These are phyloP conservation scores for Dendroctonus ponderosae DNA, from an alignment of 1,140 invertebrate species.

Conservation along the genomic window DNA sequence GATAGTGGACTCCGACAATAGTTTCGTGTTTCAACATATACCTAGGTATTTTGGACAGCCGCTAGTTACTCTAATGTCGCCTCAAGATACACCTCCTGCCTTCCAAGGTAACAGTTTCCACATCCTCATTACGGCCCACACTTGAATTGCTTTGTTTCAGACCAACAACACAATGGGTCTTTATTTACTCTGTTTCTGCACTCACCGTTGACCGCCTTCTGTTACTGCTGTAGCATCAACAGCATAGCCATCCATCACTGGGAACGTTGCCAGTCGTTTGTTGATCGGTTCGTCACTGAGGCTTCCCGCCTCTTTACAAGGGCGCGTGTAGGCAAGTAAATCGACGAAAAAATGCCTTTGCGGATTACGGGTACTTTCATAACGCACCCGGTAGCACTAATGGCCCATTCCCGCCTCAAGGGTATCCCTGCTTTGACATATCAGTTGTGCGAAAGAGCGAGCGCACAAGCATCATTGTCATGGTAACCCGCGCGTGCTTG, in stretches of 20 bases:
- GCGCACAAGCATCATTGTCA: too few relatives aligned
- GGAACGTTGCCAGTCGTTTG: slow-evolving; percentile 85
- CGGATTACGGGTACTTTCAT: too few relatives aligned
- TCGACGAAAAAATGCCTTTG: neutral
- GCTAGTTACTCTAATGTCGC: slow-evolving; percentile 91
- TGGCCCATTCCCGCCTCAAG: too few relatives aligned
- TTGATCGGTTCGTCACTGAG: slow-evolving; percentile 89
- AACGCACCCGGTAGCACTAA: too few relatives aligned
- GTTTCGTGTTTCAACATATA: slow-evolving; percentile 90
- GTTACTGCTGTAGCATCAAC: slow-evolving; percentile 86
- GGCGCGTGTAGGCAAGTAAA: slow-evolving; percentile 75
- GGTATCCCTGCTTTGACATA: too few relatives aligned
- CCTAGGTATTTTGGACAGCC: slow-evolving; percentile 92
- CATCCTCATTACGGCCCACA: neutral
- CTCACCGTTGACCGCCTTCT: slow-evolving; percentile 89
- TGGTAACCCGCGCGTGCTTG: too few relatives aligned
- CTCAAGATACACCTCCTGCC: slow-evolving; percentile 80
- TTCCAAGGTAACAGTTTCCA: slow-evolving; percentile 67
- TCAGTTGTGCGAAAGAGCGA: too few relatives aligned
- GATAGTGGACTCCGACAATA: slow-evolving; percentile 94
- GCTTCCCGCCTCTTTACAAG: slow-evolving; percentile 79
- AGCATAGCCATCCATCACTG: slow-evolving; percentile 83
- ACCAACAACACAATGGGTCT: slow-evolving; percentile 87
- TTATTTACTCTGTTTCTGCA: slow-evolving; percentile 95
- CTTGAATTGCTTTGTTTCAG: slow-evolving; percentile 53